These are phyloP conservation scores for Drosophila birchii DNA, from an alignment of 2,888 invertebrate genomes.

Conservation along the genomic window DNA sequence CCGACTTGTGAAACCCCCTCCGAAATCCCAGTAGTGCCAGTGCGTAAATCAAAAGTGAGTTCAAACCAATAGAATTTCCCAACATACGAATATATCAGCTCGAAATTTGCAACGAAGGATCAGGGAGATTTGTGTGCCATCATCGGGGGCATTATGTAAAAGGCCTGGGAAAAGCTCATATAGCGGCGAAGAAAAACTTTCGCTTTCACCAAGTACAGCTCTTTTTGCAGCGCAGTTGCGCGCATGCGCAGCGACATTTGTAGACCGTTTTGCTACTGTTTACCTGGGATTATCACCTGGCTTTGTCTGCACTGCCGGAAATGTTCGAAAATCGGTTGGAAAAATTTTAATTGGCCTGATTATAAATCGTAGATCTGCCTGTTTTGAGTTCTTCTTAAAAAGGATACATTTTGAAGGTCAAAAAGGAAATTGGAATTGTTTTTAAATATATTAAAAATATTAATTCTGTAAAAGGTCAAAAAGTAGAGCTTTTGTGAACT, in stretches of 20 bases:
- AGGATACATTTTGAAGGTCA: not conserved
- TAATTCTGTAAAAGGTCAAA: not conserved
- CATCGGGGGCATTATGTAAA: slow-evolving; percentile 43
- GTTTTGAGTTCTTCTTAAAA: not conserved
- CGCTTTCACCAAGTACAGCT: slow-evolving; percentile 80
- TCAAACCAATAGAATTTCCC: slow-evolving; percentile 12
- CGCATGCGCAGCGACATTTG: slow-evolving; percentile 43
- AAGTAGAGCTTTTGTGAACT: too few relatives aligned
- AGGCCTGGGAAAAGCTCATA: slow-evolving; percentile 36
- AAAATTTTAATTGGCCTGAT: not conserved
- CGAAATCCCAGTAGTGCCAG: slow-evolving; percentile 39
- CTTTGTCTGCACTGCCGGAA: slow-evolving; percentile 7
- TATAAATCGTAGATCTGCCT: too few relatives aligned
- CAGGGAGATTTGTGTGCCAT: slow-evolving; percentile 4
- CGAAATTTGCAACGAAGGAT: slow-evolving; percentile 4
- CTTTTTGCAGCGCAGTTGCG: slow-evolving; percentile 31
- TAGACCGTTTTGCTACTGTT: slow-evolving; percentile 31
- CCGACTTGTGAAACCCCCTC: slow-evolving; percentile 67
- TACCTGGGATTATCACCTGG: slow-evolving; percentile 22
- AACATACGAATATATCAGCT: slow-evolving; percentile 1
- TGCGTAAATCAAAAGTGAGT: slow-evolving; percentile 48
- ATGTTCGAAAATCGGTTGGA: not conserved
- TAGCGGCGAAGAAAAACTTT: slow-evolving; percentile 75
- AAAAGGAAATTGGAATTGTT: not conserved
- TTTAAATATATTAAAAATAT: not conserved